Conservation (phyloP, 2,113 vertebrate species). For the Lepisosteus oculatus region DNA sequence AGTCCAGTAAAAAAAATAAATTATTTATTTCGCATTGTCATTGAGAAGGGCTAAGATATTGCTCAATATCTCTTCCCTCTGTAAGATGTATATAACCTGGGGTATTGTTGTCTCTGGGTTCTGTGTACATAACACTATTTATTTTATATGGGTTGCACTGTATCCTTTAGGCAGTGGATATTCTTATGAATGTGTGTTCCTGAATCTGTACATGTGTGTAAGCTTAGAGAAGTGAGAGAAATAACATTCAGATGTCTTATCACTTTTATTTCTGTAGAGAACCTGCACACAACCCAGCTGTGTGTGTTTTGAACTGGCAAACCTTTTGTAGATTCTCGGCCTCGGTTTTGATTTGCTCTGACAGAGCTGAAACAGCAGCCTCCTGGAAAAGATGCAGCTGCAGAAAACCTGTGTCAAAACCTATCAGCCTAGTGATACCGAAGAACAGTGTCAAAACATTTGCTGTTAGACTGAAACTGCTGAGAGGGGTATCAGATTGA, state of each 20-base stretch:
- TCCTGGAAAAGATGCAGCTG: too few species aligned
- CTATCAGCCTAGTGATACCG: too few species aligned
- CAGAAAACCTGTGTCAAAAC: too few species aligned
- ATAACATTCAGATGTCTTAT: slow-evolving; percentile 6
- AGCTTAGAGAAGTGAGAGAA: background rate
- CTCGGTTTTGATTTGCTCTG: too few species aligned
- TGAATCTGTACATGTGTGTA: slow-evolving; percentile 1
- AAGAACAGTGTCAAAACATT: too few species aligned
- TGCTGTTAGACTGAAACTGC: too few species aligned
- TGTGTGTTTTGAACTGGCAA: slow-evolving; percentile 18
- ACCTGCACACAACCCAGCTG: slow-evolving; percentile 14
- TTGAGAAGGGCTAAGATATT: slow-evolving; percentile 51
- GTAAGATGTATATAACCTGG: slow-evolving; percentile 24
- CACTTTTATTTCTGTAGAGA: slow-evolving; percentile 23
- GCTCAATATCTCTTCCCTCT: slow-evolving; percentile 30
- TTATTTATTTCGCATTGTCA: slow-evolving; percentile 28
- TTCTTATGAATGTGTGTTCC: slow-evolving; percentile 17
- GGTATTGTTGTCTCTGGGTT: slow-evolving; percentile 26
- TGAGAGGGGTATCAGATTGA: too few species aligned
- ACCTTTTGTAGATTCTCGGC: background rate
- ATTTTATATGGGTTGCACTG: slow-evolving; percentile 39
- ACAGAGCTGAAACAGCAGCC: too few species aligned
- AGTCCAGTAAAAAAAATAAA: slow-evolving; percentile 21
- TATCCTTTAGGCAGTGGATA: background rate
- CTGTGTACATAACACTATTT: slow-evolving; percentile 56